Percentiles rank a stretch among this genome's conserved stretches.
Conservation (phyloP, 2,797 vertebrate species). For the Schizopygopsis pylzovi region DNA sequence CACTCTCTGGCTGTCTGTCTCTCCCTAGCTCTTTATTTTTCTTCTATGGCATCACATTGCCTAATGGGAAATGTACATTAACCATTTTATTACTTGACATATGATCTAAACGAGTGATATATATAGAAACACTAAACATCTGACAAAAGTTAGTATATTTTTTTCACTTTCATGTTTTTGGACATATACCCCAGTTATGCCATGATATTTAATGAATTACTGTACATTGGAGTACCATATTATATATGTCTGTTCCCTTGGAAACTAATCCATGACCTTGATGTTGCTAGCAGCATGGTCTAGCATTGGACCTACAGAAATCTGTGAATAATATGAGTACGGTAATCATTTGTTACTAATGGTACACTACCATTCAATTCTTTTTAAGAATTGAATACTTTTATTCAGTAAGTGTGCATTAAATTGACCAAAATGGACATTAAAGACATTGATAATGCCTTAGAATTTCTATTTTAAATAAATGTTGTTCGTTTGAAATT, state of each 20-base stretch:
- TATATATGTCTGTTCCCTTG: neutral
- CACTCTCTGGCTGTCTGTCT: neutral
- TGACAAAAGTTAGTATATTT: neutral
- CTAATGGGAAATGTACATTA: conserved; percentile 7
- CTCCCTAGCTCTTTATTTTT: neutral
- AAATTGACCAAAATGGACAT: neutral
- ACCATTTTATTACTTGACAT: neutral
- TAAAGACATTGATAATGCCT: neutral
- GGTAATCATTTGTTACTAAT: neutral
- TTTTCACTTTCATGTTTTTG: neutral
- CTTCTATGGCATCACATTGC: neutral
- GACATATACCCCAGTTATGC: neutral
- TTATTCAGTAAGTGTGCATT: neutral
- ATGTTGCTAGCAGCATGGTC: neutral
- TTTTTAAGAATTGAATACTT: neutral
- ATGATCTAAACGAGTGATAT: neutral
- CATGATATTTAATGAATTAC: neutral
- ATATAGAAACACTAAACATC: neutral
- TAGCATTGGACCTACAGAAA: neutral
- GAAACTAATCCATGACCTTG: neutral
- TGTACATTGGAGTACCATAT: neutral
- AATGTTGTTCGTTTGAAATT: neutral
- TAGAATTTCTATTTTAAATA: neutral
- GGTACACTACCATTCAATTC: neutral
- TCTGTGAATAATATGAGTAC: neutral